Evolutionary conservation across 2,113 vertebrate genomes (phyloP).

Genomic region (Mormyrus lacerda): DNA sequence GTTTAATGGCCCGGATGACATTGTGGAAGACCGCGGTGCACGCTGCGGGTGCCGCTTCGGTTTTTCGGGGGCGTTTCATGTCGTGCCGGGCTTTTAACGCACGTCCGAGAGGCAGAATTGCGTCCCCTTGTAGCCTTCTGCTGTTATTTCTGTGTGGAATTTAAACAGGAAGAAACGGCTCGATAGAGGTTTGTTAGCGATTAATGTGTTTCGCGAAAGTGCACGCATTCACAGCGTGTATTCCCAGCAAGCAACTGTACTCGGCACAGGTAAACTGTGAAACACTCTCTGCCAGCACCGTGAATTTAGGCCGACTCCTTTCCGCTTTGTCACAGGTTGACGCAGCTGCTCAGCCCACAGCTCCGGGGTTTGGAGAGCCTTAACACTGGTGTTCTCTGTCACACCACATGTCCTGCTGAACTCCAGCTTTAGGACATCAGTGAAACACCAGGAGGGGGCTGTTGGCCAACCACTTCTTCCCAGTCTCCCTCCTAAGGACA

Average conservation of each 20-base stretch:
- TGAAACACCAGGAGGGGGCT: not conserved
- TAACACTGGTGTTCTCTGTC: too few species aligned
- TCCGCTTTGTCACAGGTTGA: not conserved
- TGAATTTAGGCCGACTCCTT: not conserved
- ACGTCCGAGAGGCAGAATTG: not conserved
- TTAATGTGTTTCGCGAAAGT: not conserved
- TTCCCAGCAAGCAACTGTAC: not conserved
- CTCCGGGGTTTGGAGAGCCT: not conserved
- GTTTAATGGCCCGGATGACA: constrained; percentile 13
- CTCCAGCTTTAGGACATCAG: not conserved
- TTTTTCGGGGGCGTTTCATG: not conserved
- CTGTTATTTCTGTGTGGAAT: not conserved
- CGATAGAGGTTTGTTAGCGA: not conserved
- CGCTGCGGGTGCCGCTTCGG: not conserved
- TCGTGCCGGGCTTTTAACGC: not conserved
- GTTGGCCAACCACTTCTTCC: not conserved
- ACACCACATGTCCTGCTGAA: not conserved
- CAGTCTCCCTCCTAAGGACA: not conserved
- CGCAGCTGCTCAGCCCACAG: not conserved
- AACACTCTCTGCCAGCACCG: not conserved
- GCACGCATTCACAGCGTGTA: not conserved
- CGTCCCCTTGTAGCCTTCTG: not conserved
- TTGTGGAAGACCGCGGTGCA: not conserved
- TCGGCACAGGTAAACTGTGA: not conserved
- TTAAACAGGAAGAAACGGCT: not conserved